These are phyloP conservation scores for Tipula lateralis DNA, from an alignment of 2,888 invertebrate genomes.

Conservation along the genomic window DNA sequence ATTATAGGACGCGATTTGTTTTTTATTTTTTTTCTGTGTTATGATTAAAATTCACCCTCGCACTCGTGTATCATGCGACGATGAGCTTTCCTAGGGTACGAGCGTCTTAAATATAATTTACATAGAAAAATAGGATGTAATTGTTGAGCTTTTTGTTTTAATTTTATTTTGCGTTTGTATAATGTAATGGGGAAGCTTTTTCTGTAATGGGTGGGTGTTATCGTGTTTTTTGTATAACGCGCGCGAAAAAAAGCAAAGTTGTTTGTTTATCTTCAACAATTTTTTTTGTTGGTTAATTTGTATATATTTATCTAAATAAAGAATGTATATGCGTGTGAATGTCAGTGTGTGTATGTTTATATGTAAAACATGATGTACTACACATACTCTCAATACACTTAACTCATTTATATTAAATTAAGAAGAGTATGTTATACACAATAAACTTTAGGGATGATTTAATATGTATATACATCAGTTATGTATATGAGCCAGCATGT, in stretches of 20 bases:
- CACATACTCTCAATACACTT: background rate
- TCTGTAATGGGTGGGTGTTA: background rate
- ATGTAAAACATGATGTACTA: background rate
- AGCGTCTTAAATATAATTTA: background rate
- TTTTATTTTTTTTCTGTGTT: background rate
- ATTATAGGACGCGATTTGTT: background rate
- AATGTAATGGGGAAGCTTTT: background rate
- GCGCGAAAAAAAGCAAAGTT: background rate
- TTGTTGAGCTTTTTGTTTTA: slow-evolving; percentile 1
- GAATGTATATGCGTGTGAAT: background rate
- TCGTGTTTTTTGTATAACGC: background rate
- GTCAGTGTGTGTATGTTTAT: background rate
- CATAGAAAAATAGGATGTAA: slow-evolving; percentile 1
- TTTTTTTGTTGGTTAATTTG: background rate
- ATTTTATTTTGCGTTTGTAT: background rate
- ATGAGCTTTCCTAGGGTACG: background rate
- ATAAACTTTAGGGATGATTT: background rate
- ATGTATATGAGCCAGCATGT: background rate
- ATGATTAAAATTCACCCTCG: background rate
- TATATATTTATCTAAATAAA: background rate
- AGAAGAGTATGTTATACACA: background rate
- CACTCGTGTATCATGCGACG: background rate
- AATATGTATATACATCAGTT: background rate
- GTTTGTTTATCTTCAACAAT: background rate
- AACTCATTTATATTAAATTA: background rate